phyloP scores from a whole-genome alignment of 2,888 invertebrate species.

The Melieria omissa region DNA sequence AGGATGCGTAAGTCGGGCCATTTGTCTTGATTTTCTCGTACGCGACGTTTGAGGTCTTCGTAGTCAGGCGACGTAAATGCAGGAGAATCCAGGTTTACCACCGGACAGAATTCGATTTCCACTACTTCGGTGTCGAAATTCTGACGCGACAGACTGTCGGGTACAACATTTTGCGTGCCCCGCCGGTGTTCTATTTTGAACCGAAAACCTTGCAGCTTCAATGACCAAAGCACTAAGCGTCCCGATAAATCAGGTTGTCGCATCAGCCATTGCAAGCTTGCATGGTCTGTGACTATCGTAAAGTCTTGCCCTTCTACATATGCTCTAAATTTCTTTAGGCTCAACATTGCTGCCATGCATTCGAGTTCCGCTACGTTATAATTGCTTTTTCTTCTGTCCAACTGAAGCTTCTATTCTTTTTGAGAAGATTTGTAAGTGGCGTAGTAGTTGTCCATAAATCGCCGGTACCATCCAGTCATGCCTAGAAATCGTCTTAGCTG shows the following conservation, averaged over 20 bases:
- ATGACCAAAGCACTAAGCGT: constrained; percentile 31
- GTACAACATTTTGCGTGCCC: constrained; percentile 32
- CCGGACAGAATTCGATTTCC: constrained; percentile 5
- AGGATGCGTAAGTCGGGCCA: background rate
- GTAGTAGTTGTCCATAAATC: constrained; percentile 41
- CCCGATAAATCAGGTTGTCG: constrained; percentile 29
- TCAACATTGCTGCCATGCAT: constrained; percentile 24
- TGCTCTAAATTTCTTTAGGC: constrained; percentile 16
- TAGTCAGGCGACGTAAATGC: no score
- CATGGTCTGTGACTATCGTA: constrained; percentile 18
- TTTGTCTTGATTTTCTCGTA: no score
- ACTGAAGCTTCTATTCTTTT: constrained; percentile 23
- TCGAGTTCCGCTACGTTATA: constrained; percentile 31
- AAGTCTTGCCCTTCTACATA: constrained; percentile 31
- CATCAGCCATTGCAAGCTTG: constrained; percentile 14
- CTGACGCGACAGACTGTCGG: constrained; percentile 31
- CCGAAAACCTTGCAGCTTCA: constrained; percentile 30
- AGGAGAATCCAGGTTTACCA: constrained; percentile 24
- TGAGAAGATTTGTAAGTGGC: constrained; percentile 38
- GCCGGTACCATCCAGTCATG: constrained; percentile 43
- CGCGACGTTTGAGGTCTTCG: no score
- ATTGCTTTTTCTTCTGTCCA: constrained; percentile 27
- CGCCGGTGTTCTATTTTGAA: constrained; percentile 32
- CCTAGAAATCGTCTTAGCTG: constrained; percentile 42
- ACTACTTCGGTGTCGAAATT: constrained; percentile 21